Percentiles rank a stretch among this genome's conserved stretches.
These are phyloP conservation scores for Hystrix cristata DNA, from an alignment of 2,113 vertebrate genomes.

Conservation along the genomic window DNA sequence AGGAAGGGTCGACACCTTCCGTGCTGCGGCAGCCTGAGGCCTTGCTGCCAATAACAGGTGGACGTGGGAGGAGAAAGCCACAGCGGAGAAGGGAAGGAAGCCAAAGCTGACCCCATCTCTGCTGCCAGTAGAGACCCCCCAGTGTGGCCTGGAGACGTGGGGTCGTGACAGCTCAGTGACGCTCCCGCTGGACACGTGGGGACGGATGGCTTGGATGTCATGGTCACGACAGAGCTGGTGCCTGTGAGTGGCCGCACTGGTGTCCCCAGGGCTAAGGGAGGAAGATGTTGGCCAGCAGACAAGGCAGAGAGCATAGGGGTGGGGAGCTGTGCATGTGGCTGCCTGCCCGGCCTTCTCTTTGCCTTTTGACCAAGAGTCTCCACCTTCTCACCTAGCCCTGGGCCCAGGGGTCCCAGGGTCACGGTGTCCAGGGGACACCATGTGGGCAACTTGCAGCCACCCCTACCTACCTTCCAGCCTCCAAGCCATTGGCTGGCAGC, in stretches of 20 bases:
- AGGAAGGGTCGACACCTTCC: accelerated
- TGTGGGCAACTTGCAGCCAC: neutral
- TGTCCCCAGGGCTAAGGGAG: neutral
- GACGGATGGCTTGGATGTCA: neutral
- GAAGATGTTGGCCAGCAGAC: neutral
- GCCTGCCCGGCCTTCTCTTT: neutral
- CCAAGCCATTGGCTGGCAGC: neutral
- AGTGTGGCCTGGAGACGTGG: neutral
- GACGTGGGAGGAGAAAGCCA: neutral
- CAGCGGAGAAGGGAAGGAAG: neutral
- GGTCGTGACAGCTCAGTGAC: accelerated
- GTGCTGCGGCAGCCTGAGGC: neutral
- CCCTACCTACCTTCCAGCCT: too few species aligned
- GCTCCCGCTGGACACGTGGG: neutral
- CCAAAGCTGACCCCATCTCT: neutral
- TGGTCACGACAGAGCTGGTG: neutral
- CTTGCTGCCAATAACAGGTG: neutral
- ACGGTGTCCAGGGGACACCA: neutral
- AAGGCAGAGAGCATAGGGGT: neutral
- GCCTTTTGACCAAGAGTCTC: too few species aligned
- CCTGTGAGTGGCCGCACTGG: neutral
- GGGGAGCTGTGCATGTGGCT: neutral
- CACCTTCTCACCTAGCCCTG: accelerated
- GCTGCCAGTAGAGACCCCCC: neutral
- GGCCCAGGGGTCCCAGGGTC: neutral